A percentile compares a stretch with the other conserved stretches of the same genome.
Conservation (phyloP, 2,113 vertebrate genomes). For the Myotis brandtii region DNA sequence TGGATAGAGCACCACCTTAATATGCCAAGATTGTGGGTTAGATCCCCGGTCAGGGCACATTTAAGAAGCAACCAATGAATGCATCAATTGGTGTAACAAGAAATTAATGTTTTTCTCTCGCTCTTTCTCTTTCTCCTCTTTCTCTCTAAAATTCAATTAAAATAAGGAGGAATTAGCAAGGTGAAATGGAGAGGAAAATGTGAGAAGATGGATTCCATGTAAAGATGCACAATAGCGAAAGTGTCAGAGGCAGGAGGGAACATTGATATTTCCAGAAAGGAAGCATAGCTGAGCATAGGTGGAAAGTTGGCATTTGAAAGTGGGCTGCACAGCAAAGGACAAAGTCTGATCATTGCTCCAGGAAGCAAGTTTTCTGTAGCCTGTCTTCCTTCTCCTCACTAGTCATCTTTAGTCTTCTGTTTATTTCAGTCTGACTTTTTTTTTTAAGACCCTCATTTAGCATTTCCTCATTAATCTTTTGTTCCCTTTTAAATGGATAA, state of each 20-base stretch:
- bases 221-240: neutral
- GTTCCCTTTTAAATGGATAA: neutral
- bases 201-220: neutral
- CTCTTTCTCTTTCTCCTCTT: neutral
- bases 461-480: neutral
- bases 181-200: neutral
- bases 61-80: neutral
- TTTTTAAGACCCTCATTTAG: neutral
- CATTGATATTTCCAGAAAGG: neutral
- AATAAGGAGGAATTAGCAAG: neutral
- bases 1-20: neutral
- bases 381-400: neutral
- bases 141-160: neutral
- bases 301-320: neutral
- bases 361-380: neutral
- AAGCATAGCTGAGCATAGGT: neutral
- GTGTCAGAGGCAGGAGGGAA: neutral
- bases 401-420: neutral
- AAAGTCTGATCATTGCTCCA: neutral
- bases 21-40: neutral
- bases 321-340: neutral
- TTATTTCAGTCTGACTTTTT: neutral
- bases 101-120: neutral
- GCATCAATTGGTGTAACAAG: neutral
- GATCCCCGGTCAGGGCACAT: neutral